These are phyloP conservation scores for Phymanthus crucifer DNA, from an alignment of 92 coral and sea anemone species.

Conservation along the genomic window DNA sequence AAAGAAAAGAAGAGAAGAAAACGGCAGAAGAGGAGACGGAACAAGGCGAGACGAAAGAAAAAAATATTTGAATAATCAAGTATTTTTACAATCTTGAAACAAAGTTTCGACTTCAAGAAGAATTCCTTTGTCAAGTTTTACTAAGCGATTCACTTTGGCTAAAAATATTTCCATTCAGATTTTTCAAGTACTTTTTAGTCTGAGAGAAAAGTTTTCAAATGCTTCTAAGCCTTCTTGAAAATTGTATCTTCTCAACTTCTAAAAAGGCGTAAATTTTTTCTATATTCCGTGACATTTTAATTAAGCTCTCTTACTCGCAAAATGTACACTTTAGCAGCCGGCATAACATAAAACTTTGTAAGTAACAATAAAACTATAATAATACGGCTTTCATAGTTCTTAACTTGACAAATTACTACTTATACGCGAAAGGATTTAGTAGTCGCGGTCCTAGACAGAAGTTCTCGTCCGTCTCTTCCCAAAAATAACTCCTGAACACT, in stretches of 20 bases:
- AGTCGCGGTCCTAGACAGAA: too few relatives aligned
- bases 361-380: not conserved
- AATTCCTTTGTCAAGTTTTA: too few relatives aligned
- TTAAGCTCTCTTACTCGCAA: not conserved
- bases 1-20: too few relatives aligned
- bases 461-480: too few relatives aligned
- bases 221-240: not conserved
- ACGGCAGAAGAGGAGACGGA: too few relatives aligned
- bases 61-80: not conserved
- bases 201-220: not conserved
- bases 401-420: constrained; percentile 4
- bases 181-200: not conserved
- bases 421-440: not conserved
- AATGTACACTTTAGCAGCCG: not conserved
- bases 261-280: not conserved
- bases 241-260: not conserved
- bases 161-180: not conserved
- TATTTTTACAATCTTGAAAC: not conserved
- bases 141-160: too few relatives aligned
- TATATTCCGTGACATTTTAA: not conserved
- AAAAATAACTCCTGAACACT: too few relatives aligned
- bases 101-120: not conserved
- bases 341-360: not conserved
- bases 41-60: too few relatives aligned
- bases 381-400: not conserved